Conservation (phyloP, 2,888 invertebrate species). For the Uropetala carovei region DNA sequence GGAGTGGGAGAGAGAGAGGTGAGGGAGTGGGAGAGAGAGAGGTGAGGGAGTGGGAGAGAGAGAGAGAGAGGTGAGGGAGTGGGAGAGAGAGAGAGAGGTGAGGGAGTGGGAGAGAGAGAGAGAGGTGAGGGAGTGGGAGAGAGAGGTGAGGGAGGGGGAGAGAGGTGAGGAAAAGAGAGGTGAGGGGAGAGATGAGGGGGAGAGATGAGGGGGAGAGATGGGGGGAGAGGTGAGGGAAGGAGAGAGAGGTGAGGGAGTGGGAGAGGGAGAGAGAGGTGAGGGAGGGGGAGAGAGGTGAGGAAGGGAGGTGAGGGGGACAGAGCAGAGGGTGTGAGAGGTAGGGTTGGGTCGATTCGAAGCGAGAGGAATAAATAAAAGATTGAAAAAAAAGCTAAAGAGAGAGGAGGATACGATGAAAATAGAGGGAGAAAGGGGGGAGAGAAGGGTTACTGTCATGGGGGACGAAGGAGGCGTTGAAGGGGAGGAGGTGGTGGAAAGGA, state of each 20-base stretch:
- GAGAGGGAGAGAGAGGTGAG: neutral
- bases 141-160: neutral
- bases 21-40: too few relatives aligned
- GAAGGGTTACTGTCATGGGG: neutral
- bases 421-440: neutral
- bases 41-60: too few relatives aligned
- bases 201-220: conserved; percentile 3
- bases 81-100: neutral
- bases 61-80: neutral
- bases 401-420: neutral
- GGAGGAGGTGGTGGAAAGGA: neutral
- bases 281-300: neutral
- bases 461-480: too few relatives aligned
- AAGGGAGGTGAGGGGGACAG: neutral
- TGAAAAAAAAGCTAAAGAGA: neutral
- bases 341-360: neutral
- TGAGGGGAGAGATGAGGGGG: too few relatives aligned
- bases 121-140: neutral
- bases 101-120: neutral
- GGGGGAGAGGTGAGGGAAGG: neutral
- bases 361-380: conserved; percentile 6
- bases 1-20: too few relatives aligned
- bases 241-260: neutral
- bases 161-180: too few relatives aligned
- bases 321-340: neutral